A percentile compares a stretch with the other conserved stretches of the same genome.
phyloP scores from a whole-genome alignment of 2,113 vertebrate genomes.

The Cavia aperea region DNA sequence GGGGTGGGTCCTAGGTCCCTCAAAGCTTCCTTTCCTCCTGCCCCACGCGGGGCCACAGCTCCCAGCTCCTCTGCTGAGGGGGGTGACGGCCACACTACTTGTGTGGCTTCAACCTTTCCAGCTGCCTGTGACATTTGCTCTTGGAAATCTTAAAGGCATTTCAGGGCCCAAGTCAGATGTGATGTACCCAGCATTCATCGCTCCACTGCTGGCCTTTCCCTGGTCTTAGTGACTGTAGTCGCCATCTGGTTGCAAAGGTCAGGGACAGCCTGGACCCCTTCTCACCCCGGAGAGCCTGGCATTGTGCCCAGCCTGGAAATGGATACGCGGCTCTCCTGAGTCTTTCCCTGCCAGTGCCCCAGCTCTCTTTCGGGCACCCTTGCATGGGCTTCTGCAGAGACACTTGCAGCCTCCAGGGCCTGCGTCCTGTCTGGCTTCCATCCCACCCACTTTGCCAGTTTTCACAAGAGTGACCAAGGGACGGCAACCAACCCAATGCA shows the following conservation, averaged over 20 bases:
- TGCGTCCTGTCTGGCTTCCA: not conserved
- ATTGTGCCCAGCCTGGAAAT: accelerated
- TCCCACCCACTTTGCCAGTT: not conserved
- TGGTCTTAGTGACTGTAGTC: not conserved
- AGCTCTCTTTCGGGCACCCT: not conserved
- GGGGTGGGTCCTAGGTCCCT: not conserved
- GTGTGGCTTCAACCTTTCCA: not conserved
- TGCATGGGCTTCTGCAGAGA: too few relatives aligned
- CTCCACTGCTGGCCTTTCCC: not conserved
- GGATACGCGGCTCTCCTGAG: not conserved
- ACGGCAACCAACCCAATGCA: not conserved
- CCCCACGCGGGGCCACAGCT: too few relatives aligned
- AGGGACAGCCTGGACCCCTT: not conserved
- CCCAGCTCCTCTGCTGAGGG: accelerated
- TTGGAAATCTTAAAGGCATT: not conserved
- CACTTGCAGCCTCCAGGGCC: too few relatives aligned
- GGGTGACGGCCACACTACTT: not conserved
- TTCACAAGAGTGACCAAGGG: not conserved
- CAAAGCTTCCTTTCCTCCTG: not conserved
- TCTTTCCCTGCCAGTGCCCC: not conserved
- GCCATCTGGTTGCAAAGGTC: too few relatives aligned
- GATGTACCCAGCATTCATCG: not conserved
- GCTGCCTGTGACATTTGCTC: not conserved
- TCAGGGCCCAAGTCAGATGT: not conserved
- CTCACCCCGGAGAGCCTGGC: not conserved